phyloP scores from a whole-genome alignment of 1,140 invertebrate species.

The Halesus radiatus region DNA sequence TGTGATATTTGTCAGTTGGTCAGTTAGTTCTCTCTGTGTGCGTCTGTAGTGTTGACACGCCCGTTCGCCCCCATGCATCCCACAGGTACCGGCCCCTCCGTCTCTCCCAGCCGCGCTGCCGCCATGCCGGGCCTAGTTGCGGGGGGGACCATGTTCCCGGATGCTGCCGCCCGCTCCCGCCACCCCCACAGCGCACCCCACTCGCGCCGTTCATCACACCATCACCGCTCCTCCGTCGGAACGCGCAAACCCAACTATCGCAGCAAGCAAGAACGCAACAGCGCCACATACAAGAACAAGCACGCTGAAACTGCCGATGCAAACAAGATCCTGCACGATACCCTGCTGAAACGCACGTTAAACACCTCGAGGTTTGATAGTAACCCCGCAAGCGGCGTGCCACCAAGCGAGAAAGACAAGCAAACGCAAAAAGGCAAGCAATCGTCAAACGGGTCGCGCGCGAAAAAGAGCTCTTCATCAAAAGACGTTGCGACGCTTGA shows the following conservation, averaged over 20 bases:
- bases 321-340: not conserved
- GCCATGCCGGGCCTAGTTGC: slow-evolving; percentile 52
- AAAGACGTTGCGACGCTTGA: not conserved
- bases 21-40: not conserved
- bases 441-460: no score
- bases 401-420: no score
- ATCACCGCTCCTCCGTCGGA: no score
- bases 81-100: slow-evolving; percentile 55
- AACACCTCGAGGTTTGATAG: not conserved
- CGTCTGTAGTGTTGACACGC: not conserved
- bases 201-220: not conserved
- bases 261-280: slow-evolving; percentile 22
- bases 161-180: slow-evolving; percentile 45
- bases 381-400: not conserved
- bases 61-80: slow-evolving; percentile 44
- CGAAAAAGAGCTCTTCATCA: not conserved
- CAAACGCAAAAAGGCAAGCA: no score
- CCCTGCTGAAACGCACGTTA: not conserved
- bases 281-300: slow-evolving; percentile 29
- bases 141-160: slow-evolving; percentile 49
- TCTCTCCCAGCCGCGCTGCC: slow-evolving; percentile 22
- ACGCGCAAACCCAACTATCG: no score
- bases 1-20: no score
- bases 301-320: slow-evolving; percentile 20
- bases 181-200: not conserved